Percentiles rank a stretch among this genome's conserved stretches.
phyloP scores from a whole-genome alignment of 2,888 invertebrate species.

The Tethea ocularis region DNA sequence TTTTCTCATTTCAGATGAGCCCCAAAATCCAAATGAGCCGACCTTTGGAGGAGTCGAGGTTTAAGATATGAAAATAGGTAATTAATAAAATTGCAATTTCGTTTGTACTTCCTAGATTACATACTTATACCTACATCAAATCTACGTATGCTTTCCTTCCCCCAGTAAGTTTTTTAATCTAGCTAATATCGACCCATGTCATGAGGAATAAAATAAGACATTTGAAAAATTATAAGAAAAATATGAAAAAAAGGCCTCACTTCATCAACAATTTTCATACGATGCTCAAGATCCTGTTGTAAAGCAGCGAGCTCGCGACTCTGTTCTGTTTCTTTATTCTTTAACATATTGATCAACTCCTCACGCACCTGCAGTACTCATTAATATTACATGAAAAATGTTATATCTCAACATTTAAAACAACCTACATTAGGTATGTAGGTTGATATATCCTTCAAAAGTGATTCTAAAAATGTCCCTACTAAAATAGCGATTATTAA shows the following conservation, averaged over 20 bases:
- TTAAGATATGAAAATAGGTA: too few relatives aligned
- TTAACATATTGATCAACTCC: slow-evolving; percentile 84
- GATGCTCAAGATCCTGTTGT: slow-evolving; percentile 72
- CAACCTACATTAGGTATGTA: too few relatives aligned
- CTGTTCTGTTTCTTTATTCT: slow-evolving; percentile 82
- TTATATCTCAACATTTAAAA: slow-evolving; percentile 19
- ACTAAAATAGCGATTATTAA: slow-evolving; percentile 15
- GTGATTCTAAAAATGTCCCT: neutral
- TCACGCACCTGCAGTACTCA: slow-evolving; percentile 76
- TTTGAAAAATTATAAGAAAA: slow-evolving; percentile 22
- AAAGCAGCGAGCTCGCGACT: slow-evolving; percentile 71
- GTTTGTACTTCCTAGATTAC: too few relatives aligned
- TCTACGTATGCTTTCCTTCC: too few relatives aligned
- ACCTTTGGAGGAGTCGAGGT: too few relatives aligned
- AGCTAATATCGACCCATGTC: neutral
- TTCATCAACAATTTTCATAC: slow-evolving; percentile 79
- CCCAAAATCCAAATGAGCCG: too few relatives aligned
- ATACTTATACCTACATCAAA: too few relatives aligned
- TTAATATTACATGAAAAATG: slow-evolving; percentile 16
- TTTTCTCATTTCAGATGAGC: slow-evolving; percentile 4
- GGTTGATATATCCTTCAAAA: neutral
- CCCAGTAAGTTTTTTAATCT: too few relatives aligned
- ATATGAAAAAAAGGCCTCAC: slow-evolving; percentile 51
- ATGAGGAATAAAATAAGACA: slow-evolving; percentile 20
- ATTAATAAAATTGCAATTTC: too few relatives aligned